Base-by-base conservation (phyloP, 2,797 vertebrate species). In the Novumbra hubbsi region DNA sequence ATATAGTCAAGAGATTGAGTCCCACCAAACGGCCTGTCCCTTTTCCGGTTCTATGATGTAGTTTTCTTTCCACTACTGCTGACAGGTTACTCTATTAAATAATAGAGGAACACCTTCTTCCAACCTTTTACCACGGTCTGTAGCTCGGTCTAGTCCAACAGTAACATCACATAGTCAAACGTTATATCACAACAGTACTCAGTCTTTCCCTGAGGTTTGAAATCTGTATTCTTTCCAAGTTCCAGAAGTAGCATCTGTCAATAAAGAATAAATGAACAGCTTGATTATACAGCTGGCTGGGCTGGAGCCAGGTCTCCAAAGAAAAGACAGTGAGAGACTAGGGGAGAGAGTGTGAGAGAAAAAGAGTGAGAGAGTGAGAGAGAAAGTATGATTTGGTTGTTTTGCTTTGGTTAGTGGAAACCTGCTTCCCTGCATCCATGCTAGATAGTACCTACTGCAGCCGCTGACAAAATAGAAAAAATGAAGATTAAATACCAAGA, bases 271-370 rank as follows among this genome's bases (percentile, higher is more conserved):
- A 89, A 87, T 88, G 88, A 88, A 89, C 78, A 81, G 76, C 78
- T 86, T 92, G 90, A 91, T 92, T 93, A 88, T 91, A 91, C 91
- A 92, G 90, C 90, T 92, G 90, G 85, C 86, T 92, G 88, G 88
- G 88, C 73, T 4, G 68, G 78, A 87, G 90, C 88, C 89, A 88
- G 88, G 72, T 73, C 82, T 84, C 80, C 76, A 19, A 87, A 82
- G 84, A 84, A 83, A 84, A 77, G 74, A 82, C 34, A 38, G 34
- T 38, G 34, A 38, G 34, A 38, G 34, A 38, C 34, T 38, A 7
- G 34, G 5, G 34, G 34, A 38, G 34, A 38, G 34, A 38, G 34
- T 5, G 34, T 3, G 34, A 5, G 34, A 38, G 34, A 38, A 6
- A 38, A 38, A 38, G 34, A 38, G 34, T 38, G 30, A 30, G 27